These are phyloP conservation scores for Vanacampus margaritifer DNA, from an alignment of 2,113 vertebrate genomes.

Conservation along the genomic window DNA sequence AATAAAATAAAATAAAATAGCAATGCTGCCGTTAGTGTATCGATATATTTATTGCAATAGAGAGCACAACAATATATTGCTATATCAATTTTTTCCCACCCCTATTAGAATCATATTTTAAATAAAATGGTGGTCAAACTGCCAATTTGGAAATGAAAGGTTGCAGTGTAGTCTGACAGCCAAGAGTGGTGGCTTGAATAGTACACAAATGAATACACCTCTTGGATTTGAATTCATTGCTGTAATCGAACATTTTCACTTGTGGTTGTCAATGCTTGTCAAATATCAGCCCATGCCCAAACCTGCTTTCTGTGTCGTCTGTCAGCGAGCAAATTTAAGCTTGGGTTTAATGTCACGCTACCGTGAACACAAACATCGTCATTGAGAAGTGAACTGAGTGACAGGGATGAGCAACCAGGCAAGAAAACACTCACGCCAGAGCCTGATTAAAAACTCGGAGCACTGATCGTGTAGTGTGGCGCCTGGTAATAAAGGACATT, in stretches of 20 bases:
- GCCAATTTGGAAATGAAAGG: background rate
- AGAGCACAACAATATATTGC: no score
- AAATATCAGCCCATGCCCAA: conserved; percentile 54
- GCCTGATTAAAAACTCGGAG: conserved; percentile 61
- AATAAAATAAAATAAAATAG: no score
- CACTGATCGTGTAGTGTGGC: conserved; percentile 35
- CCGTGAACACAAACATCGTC: conserved; percentile 74
- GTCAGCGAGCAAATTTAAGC: conserved; percentile 69
- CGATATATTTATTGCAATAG: no score
- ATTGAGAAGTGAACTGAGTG: conserved; percentile 73
- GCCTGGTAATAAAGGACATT: conserved; percentile 57
- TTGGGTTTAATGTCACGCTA: conserved; percentile 71
- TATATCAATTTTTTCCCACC: no score
- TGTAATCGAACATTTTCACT: conserved; percentile 53
- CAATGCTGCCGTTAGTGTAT: no score
- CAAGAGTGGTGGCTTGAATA: conserved; percentile 16
- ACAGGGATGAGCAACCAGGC: conserved; percentile 69
- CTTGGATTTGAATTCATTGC: conserved; percentile 53
- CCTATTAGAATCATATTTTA: background rate
- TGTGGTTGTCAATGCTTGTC: conserved; percentile 40
- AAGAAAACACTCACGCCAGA: conserved; percentile 54
- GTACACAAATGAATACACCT: conserved; percentile 42
- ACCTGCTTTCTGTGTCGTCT: conserved; percentile 61
- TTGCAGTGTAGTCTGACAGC: background rate
- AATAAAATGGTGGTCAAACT: background rate